Percentiles rank a stretch among this genome's conserved stretches.
phyloP scores from a whole-genome alignment of 2,113 vertebrate genomes.

The Acanthochromis polyacanthus region DNA sequence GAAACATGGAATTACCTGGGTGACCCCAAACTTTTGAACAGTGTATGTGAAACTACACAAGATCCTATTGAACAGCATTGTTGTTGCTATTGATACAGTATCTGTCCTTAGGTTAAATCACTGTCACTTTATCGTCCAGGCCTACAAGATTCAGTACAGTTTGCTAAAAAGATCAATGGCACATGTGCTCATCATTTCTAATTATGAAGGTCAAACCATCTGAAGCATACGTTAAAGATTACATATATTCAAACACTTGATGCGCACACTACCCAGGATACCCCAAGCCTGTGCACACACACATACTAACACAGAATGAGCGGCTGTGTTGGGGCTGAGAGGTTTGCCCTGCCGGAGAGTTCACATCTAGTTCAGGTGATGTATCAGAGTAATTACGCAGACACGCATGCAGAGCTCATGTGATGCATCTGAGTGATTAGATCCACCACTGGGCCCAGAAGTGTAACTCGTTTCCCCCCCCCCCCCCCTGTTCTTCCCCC shows the following conservation, averaged over 20 bases:
- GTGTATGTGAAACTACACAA: no score
- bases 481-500: background rate
- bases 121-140: no score
- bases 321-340: background rate
- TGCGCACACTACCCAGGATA: background rate
- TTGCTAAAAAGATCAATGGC: no score
- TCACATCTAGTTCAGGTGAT: conserved; percentile 59
- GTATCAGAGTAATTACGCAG: conserved; percentile 47
- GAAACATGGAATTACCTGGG: no score
- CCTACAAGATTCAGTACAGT: no score
- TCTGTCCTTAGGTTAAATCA: no score
- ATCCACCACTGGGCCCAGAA: conserved; percentile 2
- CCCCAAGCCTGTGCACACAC: background rate
- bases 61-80: no score
- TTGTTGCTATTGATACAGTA: no score
- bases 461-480: background rate
- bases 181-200: no score
- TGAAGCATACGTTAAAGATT: no score
- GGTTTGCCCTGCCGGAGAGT: conserved; percentile 11
- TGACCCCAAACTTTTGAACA: no score
- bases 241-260: background rate
- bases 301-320: conserved; percentile 3
- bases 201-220: no score
- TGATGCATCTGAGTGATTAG: conserved; percentile 40
- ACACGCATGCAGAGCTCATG: background rate